Evolutionary conservation across 2,888 invertebrate genomes (phyloP).

Genomic region (Argyresthia albistria): DNA sequence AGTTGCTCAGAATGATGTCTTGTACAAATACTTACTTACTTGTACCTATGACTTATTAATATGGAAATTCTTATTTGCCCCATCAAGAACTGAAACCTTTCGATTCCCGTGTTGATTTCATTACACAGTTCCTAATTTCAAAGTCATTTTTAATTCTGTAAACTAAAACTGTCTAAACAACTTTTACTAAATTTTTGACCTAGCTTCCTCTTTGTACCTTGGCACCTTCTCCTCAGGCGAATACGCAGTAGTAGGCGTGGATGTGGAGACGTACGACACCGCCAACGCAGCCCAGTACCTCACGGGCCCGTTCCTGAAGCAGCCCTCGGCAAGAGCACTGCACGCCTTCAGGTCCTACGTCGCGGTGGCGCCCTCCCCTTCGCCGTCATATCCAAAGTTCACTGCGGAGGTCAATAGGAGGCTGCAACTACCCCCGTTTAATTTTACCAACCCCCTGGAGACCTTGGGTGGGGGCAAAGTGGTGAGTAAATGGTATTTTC

Average conservation of each 20-base stretch:
- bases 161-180: too few relatives aligned
- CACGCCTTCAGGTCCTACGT: conserved; percentile 86
- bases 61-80: too few relatives aligned
- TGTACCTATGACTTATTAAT: too few relatives aligned
- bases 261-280: conserved; percentile 89
- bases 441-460: conserved; percentile 85
- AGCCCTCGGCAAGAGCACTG: conserved; percentile 71
- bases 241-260: conserved; percentile 94
- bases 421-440: conserved; percentile 89
- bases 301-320: conserved; percentile 79
- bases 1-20: too few relatives aligned
- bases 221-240: conserved; percentile 74
- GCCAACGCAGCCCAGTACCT: conserved; percentile 85
- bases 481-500: conserved; percentile 37
- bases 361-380: conserved; percentile 84
- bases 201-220: not conserved
- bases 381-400: conserved; percentile 82
- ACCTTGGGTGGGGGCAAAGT: conserved; percentile 81
- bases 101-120: too few relatives aligned
- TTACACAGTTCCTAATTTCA: too few relatives aligned
- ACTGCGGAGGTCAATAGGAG: conserved; percentile 84
- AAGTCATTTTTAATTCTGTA: too few relatives aligned
- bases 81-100: too few relatives aligned
- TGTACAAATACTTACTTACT: too few relatives aligned
- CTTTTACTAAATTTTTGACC: too few relatives aligned